Conservation (phyloP, 2,113 vertebrate genomes). For the Bujurquina vittata region DNA sequence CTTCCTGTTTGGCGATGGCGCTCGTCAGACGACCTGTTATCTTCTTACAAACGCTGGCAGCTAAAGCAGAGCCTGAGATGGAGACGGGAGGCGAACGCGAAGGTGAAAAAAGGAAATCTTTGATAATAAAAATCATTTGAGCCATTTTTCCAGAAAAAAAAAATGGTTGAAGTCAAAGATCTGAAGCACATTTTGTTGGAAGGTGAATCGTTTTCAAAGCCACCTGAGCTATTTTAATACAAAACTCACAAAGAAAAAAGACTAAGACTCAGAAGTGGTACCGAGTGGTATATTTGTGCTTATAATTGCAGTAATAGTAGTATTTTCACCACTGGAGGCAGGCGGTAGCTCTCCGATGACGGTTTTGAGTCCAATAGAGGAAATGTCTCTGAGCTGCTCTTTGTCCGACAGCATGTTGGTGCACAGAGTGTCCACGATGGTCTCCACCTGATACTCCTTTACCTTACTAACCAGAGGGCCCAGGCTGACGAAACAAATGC, state of each 20-base stretch:
- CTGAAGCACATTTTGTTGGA: neutral
- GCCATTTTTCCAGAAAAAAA: neutral
- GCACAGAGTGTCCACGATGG: conserved; percentile 98
- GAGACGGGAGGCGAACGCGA: neutral
- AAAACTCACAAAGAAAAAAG: no score
- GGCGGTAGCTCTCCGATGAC: conserved; percentile 99
- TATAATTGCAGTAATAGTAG: neutral
- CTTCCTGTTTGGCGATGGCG: conserved; percentile 98
- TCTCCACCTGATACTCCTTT: conserved; percentile 99
- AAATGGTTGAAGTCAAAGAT: neutral
- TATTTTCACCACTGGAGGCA: conserved; percentile 89
- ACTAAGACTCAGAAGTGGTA: neutral
- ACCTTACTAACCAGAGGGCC: conserved; percentile 98
- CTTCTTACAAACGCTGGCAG: conserved; percentile 99
- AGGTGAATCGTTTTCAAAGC: neutral
- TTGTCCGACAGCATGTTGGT: conserved; percentile 99
- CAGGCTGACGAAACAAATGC: conserved; percentile 81
- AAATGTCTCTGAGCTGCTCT: conserved; percentile 97
- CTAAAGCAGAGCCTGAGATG: conserved; percentile 90
- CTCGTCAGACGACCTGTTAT: conserved; percentile 97
- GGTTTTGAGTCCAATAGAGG: conserved; percentile 97
- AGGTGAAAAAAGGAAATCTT: no score
- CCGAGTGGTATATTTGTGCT: neutral
- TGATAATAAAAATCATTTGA: neutral
- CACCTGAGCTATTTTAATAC: no score